phyloP scores from a whole-genome alignment of 2,888 invertebrate genomes.

The Agonum fuliginosum region DNA sequence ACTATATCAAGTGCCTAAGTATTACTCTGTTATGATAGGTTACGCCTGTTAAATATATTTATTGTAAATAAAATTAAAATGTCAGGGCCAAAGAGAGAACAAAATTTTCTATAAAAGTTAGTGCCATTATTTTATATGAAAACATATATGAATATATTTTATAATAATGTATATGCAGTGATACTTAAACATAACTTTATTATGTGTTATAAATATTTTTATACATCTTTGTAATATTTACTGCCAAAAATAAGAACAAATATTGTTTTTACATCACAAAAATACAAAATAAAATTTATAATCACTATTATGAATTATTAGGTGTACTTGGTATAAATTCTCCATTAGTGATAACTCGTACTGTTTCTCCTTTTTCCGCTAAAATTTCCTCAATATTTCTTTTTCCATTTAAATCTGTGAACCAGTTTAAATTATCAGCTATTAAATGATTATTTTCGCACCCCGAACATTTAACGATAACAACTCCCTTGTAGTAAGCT shows the following conservation, averaged over 20 bases:
- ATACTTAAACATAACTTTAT: conserved; percentile 62
- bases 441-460: conserved; percentile 95
- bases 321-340: conserved; percentile 58
- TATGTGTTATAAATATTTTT: conserved; percentile 62
- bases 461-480: conserved; percentile 91
- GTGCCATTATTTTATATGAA: conserved; percentile 55
- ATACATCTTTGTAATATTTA: conserved; percentile 60
- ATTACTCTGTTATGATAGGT: conserved; percentile 3
- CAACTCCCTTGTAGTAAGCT: conserved; percentile 91
- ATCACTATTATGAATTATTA: conserved; percentile 59
- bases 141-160: conserved; percentile 48
- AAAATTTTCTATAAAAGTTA: conserved; percentile 50
- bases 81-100: conserved; percentile 56
- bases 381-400: conserved; percentile 94
- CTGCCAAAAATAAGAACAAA: conserved; percentile 60
- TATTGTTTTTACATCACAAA: conserved; percentile 52
- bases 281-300: conserved; percentile 54
- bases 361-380: conserved; percentile 89
- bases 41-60: background rate
- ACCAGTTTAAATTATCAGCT: conserved; percentile 98
- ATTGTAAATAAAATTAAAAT: conserved; percentile 36
- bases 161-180: conserved; percentile 58
- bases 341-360: conserved; percentile 74
- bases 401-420: conserved; percentile 84
- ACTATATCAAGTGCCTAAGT: conserved; percentile 21